Conservation (phyloP, 92 coral and sea anemone genomes). For the Palythoa grandis region DNA sequence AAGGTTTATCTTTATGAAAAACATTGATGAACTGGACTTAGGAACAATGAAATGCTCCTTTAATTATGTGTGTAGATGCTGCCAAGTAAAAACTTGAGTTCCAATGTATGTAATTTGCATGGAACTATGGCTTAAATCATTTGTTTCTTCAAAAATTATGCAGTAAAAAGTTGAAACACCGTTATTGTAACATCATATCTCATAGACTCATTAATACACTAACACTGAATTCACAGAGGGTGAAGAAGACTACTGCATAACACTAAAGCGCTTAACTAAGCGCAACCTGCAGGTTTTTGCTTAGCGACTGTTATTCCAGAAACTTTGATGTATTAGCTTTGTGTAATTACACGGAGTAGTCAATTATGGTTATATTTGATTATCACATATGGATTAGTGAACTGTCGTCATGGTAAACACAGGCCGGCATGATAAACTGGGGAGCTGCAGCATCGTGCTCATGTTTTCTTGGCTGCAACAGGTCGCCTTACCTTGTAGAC, state of each 20-base stretch:
- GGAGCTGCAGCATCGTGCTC: background rate
- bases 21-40: no score
- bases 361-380: background rate
- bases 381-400: background rate
- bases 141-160: no score
- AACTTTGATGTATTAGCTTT: background rate
- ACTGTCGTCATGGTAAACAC: background rate
- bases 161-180: background rate
- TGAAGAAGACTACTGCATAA: no score
- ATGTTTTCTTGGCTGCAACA: constrained; percentile 1
- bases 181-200: background rate
- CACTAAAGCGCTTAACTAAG: no score
- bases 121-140: no score
- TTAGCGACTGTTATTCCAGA: background rate
- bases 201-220: background rate
- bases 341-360: background rate
- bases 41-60: no score
- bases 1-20: no score
- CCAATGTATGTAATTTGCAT: no score
- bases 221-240: background rate
- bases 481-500: constrained; percentile 85
- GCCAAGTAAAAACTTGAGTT: background rate
- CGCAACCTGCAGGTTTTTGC: background rate
- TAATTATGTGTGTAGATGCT: background rate
- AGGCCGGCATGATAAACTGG: no score